Evolutionary conservation across 2,797 vertebrate genomes (phyloP).

Genomic region (Pagetopsis macropterus): DNA sequence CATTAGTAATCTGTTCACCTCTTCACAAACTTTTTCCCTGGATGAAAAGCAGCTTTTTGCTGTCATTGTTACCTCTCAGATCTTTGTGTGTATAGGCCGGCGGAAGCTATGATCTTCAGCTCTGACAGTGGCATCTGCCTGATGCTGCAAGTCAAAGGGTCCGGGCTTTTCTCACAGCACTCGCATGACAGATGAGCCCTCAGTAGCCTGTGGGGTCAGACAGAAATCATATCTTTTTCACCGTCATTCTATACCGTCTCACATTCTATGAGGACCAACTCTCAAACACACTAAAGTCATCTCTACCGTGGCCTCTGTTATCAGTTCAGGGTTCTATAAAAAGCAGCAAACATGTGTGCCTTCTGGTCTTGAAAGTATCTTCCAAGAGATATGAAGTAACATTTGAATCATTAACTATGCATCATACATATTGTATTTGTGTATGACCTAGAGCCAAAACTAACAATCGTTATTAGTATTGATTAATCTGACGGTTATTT

Average conservation of each 20-base stretch:
- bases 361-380: neutral
- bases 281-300: neutral
- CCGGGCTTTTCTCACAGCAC: constrained; percentile 24
- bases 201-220: constrained; percentile 25
- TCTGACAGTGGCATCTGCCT: constrained; percentile 33
- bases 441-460: neutral
- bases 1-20: constrained; percentile 66
- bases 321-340: neutral
- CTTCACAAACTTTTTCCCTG: constrained; percentile 37
- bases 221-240: constrained; percentile 19
- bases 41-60: constrained; percentile 46
- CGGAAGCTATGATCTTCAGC: constrained; percentile 23
- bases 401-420: neutral
- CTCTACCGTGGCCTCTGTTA: neutral
- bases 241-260: constrained; percentile 12
- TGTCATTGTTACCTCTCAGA: constrained; percentile 49
- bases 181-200: constrained; percentile 18
- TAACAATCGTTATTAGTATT: no score
- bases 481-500: no score
- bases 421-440: neutral
- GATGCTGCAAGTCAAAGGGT: constrained; percentile 48
- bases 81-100: constrained; percentile 46
- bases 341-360: neutral
- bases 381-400: neutral
- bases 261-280: neutral